Conservation (phyloP, 1,140 invertebrate genomes). For the Aethina tumida region DNA sequence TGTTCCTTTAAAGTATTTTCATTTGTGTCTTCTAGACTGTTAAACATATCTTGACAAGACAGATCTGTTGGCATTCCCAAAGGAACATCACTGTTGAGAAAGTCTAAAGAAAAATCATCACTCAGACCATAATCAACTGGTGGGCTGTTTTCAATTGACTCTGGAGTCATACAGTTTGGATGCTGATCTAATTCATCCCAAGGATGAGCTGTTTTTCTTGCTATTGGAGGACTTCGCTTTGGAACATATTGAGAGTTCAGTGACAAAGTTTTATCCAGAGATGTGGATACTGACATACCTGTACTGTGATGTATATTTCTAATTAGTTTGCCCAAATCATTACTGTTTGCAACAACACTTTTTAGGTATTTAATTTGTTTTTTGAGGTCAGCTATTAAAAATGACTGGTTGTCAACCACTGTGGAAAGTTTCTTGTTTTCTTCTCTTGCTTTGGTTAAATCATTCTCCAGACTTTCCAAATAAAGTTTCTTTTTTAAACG, state of each 20-base stretch:
- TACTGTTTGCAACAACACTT: constrained; percentile 42
- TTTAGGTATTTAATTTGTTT: constrained; percentile 43
- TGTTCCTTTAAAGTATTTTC: constrained; percentile 19
- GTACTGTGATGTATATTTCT: constrained; percentile 34
- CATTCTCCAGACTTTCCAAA: constrained; percentile 43
- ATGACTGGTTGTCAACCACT: constrained; percentile 38
- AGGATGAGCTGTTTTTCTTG: constrained; percentile 17
- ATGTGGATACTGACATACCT: constrained; percentile 28
- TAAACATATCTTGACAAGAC: constrained; percentile 11
- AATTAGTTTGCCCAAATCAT: constrained; percentile 37
- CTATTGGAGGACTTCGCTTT: constrained; percentile 9
- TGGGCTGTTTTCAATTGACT: constrained; percentile 13
- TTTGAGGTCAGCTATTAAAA: constrained; percentile 37
- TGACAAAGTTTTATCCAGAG: constrained; percentile 20
- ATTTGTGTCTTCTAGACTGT: constrained; percentile 14
- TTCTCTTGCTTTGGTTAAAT: constrained; percentile 34
- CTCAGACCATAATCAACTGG: constrained; percentile 13
- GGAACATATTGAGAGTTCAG: constrained; percentile 9
- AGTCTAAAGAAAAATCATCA: constrained; percentile 13
- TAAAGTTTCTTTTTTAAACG: constrained; percentile 47
- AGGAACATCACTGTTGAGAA: constrained; percentile 11
- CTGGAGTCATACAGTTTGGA: constrained; percentile 14
- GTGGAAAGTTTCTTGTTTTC: constrained; percentile 40
- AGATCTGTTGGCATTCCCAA: constrained; percentile 7
- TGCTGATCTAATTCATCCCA: constrained; percentile 18